Percentiles rank a stretch among this genome's conserved stretches.
Conservation (phyloP, 2,113 vertebrate genomes). For the Indicator indicator region DNA sequence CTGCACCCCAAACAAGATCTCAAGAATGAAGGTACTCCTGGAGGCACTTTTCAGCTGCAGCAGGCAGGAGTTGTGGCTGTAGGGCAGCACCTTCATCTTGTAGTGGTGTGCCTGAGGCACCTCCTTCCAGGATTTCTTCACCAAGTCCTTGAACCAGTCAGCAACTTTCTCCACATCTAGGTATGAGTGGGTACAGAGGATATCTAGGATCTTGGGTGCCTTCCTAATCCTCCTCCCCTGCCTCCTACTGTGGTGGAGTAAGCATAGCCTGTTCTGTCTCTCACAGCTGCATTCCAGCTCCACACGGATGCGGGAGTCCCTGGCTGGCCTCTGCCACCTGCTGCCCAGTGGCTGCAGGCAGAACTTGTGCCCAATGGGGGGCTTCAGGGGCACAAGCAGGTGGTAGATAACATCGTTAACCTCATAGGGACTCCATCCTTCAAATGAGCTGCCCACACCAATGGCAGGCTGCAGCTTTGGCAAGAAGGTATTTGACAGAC, state of each 20-base stretch:
- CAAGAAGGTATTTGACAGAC: neutral
- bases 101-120: neutral
- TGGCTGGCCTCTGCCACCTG: fast-evolving
- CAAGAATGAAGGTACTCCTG: too few relatives aligned
- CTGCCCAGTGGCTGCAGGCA: neutral
- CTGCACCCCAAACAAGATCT: too few relatives aligned
- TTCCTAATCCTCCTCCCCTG: neutral
- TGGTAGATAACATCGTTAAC: fast-evolving
- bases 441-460: neutral
- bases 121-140: neutral
- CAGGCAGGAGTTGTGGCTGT: too few relatives aligned
- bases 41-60: too few relatives aligned
- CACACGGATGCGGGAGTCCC: neutral
- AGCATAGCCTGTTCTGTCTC: neutral
- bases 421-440: neutral
- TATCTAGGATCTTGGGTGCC: neutral
- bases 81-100: too few relatives aligned
- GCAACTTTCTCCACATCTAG: neutral
- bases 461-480: neutral
- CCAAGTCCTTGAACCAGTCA: neutral
- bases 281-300: neutral
- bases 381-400: neutral
- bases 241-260: neutral
- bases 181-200: neutral
- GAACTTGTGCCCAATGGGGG: neutral